Percentiles rank a stretch among this genome's conserved stretches.
Evolutionary conservation across 2,113 vertebrate species (phyloP).

Genomic region (Pelvicachromis taeniatus): DNA sequence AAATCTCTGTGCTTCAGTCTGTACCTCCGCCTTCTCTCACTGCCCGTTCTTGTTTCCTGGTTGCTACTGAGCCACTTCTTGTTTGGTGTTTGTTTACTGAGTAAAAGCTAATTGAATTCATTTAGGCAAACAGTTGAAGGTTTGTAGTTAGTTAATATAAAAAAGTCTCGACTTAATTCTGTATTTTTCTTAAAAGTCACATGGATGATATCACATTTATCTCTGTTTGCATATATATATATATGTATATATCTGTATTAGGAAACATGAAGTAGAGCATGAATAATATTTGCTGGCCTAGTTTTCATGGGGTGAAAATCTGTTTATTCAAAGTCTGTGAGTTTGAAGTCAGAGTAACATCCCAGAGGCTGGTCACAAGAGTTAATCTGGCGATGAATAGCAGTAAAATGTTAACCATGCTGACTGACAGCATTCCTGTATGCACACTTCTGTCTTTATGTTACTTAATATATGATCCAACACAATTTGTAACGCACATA

Average conservation of each 20-base stretch:
- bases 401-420: slow-evolving; percentile 8
- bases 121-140: not conserved
- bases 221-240: not conserved
- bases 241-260: not conserved
- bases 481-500: not conserved
- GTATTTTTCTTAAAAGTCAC: not conserved
- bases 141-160: not conserved
- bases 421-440: slow-evolving; percentile 42
- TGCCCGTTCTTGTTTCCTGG: not conserved
- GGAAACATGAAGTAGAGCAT: not conserved
- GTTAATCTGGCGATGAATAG: not conserved
- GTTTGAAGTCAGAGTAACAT: not conserved
- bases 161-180: not conserved
- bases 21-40: not conserved
- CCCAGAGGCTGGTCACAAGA: not conserved
- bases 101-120: not conserved
- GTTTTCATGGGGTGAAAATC: not conserved
- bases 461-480: not conserved
- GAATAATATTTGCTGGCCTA: rapidly evolving
- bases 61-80: not conserved
- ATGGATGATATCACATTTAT: not conserved
- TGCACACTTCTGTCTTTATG: not conserved
- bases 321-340: not conserved
- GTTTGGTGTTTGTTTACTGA: not conserved
- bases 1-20: not conserved